Evolutionary conservation across 2,113 vertebrate genomes (phyloP), one percentile per base, ranked within the genome.

Genomic region (human (Homo sapiens)): DNA sequence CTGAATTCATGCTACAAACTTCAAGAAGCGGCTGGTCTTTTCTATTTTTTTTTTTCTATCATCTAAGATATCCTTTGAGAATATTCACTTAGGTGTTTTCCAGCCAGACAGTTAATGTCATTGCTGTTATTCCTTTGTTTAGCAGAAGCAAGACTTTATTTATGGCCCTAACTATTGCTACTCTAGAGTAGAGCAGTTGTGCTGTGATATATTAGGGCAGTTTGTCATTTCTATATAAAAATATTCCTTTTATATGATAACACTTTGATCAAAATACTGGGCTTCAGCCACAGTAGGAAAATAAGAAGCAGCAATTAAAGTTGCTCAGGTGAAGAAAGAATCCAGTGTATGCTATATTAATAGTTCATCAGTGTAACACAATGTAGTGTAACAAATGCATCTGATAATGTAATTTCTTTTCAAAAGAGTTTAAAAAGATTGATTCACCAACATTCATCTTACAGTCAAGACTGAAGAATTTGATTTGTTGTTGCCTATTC

Each of bases 381-480:
- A 40, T 55, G 30, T 18, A 57, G 7, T 88, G 5, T 72, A 81
- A 40, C 23, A 32, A 84, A 76, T 55, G 20, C 12, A n/a, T 66
- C 70, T 90, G 50, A 75, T 79, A 96, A 81, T 64, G 48, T 8
- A 82, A 81, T 96, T 90, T 96, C 55, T 92, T 94, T 80, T 52
- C 70, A 84, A 92, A 95, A 89, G n/a, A 61, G 57, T 82, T 86
- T 95, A 30, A 57, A 91, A 95, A 92, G 89, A 97, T 89, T 83
- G 68, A 93, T 94, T 92, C 45, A 22, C 18, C 22, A 87, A 25
- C 75, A n/a, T 87, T 68, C 27, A 61, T 95, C 57, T 76, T 59
- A 40, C 4, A 89, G 48, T 92, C 64, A 85, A 64, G 25, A 86
- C 4, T 17, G 50, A 90, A 72, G 17, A 10, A 84, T 78, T 27